phyloP scores from a whole-genome alignment of 2,888 invertebrate species.

The Dichetophora obliterata region DNA sequence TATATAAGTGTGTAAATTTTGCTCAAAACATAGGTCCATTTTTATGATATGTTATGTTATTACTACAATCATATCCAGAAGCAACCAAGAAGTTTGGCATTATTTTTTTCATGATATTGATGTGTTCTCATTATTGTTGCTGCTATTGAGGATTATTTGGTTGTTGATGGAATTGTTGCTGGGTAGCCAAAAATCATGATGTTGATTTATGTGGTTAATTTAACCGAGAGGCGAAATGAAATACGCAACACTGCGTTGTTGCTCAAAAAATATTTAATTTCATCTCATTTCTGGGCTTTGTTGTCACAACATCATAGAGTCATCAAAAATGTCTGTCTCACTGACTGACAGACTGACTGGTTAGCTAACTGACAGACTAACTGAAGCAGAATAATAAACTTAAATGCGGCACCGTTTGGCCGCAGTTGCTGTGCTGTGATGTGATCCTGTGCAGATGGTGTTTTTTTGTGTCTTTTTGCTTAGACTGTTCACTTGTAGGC shows the following conservation, averaged over 20 bases:
- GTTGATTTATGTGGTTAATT: constrained; percentile 16
- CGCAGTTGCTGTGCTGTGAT: neutral
- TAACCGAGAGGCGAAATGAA: constrained; percentile 4
- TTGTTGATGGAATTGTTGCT: neutral
- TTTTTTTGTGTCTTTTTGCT: neutral
- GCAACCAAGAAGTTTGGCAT: too few species aligned
- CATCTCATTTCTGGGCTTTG: neutral
- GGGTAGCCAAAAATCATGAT: neutral
- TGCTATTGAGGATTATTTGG: neutral
- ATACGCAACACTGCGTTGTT: neutral
- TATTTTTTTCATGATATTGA: neutral
- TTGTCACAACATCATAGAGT: neutral
- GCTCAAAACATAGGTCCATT: too few species aligned
- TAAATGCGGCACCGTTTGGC: neutral
- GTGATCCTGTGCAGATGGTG: neutral
- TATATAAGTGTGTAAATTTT: too few species aligned
- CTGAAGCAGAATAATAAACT: neutral
- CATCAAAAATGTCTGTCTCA: neutral
- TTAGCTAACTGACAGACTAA: neutral
- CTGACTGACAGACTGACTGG: neutral
- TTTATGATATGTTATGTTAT: too few species aligned
- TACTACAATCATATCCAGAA: too few species aligned
- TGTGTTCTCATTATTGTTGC: neutral
- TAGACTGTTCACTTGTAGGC: neutral
- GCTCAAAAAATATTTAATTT: neutral